phyloP scores from a whole-genome alignment of 37 sponge, comb jelly and placozoan genomes.

The Chondrilla cf. caribensis region DNA sequence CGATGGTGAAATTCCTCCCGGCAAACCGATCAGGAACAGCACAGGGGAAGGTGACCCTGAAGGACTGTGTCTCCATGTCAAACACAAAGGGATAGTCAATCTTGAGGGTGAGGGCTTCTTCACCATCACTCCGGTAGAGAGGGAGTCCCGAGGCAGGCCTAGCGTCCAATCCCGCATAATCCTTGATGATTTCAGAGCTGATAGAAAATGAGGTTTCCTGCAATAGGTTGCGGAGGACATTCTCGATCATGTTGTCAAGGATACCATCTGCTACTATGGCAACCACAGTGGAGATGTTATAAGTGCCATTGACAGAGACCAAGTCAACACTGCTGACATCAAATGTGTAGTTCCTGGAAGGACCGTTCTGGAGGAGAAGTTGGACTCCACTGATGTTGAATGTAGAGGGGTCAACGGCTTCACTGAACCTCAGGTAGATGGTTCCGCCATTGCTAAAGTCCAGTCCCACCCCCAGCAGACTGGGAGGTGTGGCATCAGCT shows the following conservation, averaged over 20 bases:
- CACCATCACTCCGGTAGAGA: neutral
- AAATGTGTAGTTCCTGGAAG: neutral
- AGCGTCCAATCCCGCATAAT: neutral
- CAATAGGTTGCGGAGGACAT: neutral
- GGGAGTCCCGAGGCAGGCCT: neutral
- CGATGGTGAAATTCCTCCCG: neutral
- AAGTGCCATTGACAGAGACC: neutral
- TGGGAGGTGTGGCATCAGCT: neutral
- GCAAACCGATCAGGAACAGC: neutral
- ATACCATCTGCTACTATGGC: neutral
- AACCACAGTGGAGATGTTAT: slow-evolving; percentile 13
- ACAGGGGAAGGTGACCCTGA: slow-evolving; percentile 4
- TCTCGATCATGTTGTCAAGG: neutral
- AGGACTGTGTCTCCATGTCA: neutral
- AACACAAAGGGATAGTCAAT: slow-evolving; percentile 5
- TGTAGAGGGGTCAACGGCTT: neutral
- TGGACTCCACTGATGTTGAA: neutral
- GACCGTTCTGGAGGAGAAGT: neutral
- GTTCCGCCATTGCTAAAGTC: neutral
- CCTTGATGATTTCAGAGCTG: neutral
- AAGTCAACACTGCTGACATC: neutral
- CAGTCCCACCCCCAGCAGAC: neutral
- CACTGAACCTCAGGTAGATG: slow-evolving; percentile 1
- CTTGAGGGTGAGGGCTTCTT: neutral
- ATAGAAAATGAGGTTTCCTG: neutral